These are phyloP conservation scores for Papilio gigon DNA, from an alignment of 2,888 invertebrate genomes.

Conservation along the genomic window DNA sequence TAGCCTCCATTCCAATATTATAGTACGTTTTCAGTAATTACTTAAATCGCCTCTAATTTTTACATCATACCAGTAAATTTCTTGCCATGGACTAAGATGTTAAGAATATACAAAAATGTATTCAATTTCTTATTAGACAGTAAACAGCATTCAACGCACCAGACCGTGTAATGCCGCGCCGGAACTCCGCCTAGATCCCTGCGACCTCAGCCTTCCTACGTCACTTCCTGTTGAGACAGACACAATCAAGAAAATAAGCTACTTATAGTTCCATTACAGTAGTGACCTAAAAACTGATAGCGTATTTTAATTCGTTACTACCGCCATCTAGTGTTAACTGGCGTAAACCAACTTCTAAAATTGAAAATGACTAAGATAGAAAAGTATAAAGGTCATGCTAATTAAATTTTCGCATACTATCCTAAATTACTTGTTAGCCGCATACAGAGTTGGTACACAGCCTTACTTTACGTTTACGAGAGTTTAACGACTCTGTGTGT, in stretches of 20 bases:
- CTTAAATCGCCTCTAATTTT: too few species aligned
- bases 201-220: not conserved
- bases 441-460: too few species aligned
- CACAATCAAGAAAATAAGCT: not conserved
- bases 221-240: not conserved
- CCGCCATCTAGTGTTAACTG: not conserved
- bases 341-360: not conserved
- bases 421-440: too few species aligned
- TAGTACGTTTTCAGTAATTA: too few species aligned
- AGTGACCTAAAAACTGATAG: not conserved
- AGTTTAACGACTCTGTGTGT: too few species aligned
- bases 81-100: not conserved
- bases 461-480: too few species aligned
- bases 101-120: not conserved
- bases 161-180: slow-evolving; percentile 31
- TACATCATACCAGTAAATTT: not conserved
- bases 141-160: slow-evolving; percentile 8
- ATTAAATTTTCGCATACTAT: too few species aligned
- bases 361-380: not conserved
- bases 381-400: too few species aligned
- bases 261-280: not conserved
- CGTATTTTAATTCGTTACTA: not conserved
- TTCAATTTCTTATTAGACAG: slow-evolving; percentile 18
- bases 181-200: slow-evolving; percentile 12
- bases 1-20: too few species aligned